phyloP scores from a whole-genome alignment of 2,888 invertebrate genomes.

The Callimorpha dominula region DNA sequence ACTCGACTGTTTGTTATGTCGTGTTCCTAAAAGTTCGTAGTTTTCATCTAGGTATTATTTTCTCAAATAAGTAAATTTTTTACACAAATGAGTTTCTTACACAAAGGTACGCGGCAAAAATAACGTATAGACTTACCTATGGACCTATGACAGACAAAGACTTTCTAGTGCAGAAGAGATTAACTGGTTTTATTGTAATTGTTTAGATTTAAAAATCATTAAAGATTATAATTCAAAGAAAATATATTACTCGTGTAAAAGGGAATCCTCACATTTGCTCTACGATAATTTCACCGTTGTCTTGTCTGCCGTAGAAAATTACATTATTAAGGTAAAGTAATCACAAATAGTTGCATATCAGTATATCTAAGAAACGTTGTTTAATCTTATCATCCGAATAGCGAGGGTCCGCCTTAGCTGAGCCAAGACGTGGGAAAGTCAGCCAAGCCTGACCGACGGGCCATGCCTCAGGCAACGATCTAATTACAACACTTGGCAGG shows the following conservation, averaged over 20 bases:
- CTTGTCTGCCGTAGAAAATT: conserved; percentile 30
- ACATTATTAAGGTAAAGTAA: conserved; percentile 40
- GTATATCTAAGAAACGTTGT: conserved; percentile 46
- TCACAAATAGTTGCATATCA: conserved; percentile 50
- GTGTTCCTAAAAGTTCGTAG: no score
- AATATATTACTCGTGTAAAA: conserved; percentile 3
- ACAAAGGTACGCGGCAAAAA: no score
- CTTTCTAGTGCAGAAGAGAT: background rate
- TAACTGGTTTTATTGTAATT: background rate
- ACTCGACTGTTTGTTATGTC: no score
- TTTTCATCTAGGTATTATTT: no score
- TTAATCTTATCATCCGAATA: conserved; percentile 62
- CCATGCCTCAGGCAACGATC: conserved; percentile 67
- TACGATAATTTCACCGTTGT: conserved; percentile 26
- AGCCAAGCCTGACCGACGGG: conserved; percentile 66
- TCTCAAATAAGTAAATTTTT: no score
- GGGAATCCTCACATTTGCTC: conserved; percentile 9
- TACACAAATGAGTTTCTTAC: no score
- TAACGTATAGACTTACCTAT: no score
- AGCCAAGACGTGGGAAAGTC: conserved; percentile 66
- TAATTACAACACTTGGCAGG: conserved; percentile 72
- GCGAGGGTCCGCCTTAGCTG: conserved; percentile 54
- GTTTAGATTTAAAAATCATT: background rate
- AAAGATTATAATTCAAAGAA: background rate
- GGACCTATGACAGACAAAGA: background rate